Evolutionary conservation across 2,888 invertebrate species (phyloP), one percentile per base, ranked within the genome.

Genomic region (Epirrita christyi): DNA sequence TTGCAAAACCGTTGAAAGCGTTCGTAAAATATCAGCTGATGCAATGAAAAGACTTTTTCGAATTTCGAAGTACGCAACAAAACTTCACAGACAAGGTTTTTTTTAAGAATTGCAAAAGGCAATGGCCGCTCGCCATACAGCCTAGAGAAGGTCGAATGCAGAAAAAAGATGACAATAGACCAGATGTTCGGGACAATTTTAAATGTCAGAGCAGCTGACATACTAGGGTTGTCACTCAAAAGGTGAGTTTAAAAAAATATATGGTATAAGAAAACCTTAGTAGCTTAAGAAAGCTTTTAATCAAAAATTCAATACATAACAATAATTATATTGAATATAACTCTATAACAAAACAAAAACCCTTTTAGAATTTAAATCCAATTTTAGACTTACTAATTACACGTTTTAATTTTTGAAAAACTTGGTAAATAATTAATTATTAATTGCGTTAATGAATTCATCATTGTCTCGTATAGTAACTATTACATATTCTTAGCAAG

Each of bases 191-290:
- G 55, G 53, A 56, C 51, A 50, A n/a, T n/a, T 55, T 56, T 55
- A 55, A 68, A 70, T 67, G 68, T 66, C 63, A 61, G 70, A 68
- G 75, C 77, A 78, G 78, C 76, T 78, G 76, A 56, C 27, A 57
- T 32, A 10, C 4, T 51, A 78, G 74, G 78, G 78, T 29, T 78
- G 75, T 10, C 68, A 53, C 43, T 3, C 47, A 34, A 9, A 21
- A 15, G 42, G 56, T 53, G 29, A 46, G 21, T 15, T 38, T 13
- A 14, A 38, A 6, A n/a, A n/a, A n/a, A n/a, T n/a, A n/a, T n/a
- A n/a, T n/a, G n/a, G n/a, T n/a, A n/a, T n/a, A n/a, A n/a, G n/a
- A n/a, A n/a, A n/a, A n/a, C n/a, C n/a, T n/a, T n/a, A n/a, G n/a
- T n/a, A n/a, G n/a, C n/a, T n/a, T n/a, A n/a, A n/a, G n/a, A n/a